A percentile compares a stretch with the other conserved stretches of the same genome.
phyloP scores from a whole-genome alignment of 2,797 vertebrate species.

The Parauchenoglanis punctatus region DNA sequence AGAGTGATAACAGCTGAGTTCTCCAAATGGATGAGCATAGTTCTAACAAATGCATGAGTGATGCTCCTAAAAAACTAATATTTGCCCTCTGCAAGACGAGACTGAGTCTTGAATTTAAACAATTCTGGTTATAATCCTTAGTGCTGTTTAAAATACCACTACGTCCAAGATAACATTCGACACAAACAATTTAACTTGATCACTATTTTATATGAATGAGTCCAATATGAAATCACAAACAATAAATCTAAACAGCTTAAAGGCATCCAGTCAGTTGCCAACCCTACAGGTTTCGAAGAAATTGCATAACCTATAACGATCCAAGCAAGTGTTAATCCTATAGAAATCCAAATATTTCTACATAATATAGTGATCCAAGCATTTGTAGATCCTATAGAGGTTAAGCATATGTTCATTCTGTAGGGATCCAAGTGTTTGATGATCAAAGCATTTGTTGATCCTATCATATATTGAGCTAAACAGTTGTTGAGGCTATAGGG shows the following conservation, averaged over 20 bases:
- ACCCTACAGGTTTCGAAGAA: neutral
- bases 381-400: neutral
- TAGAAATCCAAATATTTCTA: neutral
- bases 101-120: conserved; percentile 7
- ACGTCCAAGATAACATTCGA: conserved; percentile 60
- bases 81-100: conserved; percentile 30
- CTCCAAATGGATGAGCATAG: conserved; percentile 31
- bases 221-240: conserved; percentile 19
- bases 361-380: neutral
- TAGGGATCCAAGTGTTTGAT: neutral
- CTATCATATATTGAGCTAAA: neutral
- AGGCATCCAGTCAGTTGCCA: neutral
- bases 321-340: neutral
- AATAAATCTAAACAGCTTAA: conserved; percentile 9
- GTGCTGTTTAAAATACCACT: conserved; percentile 58
- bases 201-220: conserved; percentile 44
- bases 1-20: conserved; percentile 36
- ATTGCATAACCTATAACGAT: neutral
- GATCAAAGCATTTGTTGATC: neutral
- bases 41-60: conserved; percentile 19
- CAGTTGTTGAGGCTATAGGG: neutral
- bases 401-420: neutral
- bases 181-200: conserved; percentile 58
- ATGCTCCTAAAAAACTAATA: conserved; percentile 12
- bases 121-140: conserved; percentile 46